phyloP scores from a whole-genome alignment of 2,888 invertebrate genomes.

The Tanypteryx hageni region DNA sequence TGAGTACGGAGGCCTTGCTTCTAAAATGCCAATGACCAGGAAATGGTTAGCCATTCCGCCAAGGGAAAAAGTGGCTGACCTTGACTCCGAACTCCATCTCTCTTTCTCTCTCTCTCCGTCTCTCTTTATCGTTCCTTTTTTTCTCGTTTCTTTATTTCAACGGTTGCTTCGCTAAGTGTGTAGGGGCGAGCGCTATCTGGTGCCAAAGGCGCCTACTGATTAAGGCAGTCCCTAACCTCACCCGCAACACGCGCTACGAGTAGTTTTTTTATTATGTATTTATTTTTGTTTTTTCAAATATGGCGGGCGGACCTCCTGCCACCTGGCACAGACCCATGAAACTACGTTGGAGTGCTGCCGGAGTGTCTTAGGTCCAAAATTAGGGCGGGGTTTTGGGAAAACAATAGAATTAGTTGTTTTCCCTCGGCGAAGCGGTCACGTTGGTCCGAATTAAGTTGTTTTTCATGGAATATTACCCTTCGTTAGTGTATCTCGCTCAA shows the following conservation, averaged over 20 bases:
- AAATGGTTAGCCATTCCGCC: conserved; percentile 60
- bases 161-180: neutral
- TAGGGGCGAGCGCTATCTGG: neutral
- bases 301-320: neutral
- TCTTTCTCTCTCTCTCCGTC: conserved; percentile 48
- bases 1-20: conserved; percentile 50
- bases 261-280: neutral
- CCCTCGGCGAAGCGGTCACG: neutral
- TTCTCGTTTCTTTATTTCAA: neutral
- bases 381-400: neutral
- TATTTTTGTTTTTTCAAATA: neutral
- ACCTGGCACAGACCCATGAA: neutral
- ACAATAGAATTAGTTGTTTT: neutral
- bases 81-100: conserved; percentile 51
- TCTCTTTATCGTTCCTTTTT: conserved; percentile 57
- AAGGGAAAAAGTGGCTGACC: conserved; percentile 50
- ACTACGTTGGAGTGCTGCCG: neutral
- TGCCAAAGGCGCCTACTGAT: conserved; percentile 18
- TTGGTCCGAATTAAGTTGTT: neutral
- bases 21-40: conserved; percentile 63
- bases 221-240: conserved; percentile 32
- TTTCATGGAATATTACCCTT: neutral
- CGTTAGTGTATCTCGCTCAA: neutral
- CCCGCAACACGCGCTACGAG: neutral
- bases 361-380: neutral